These are phyloP conservation scores for Luidia sarsii DNA, from an alignment of 53 echinoderm and acorn worm genomes.

Conservation along the genomic window DNA sequence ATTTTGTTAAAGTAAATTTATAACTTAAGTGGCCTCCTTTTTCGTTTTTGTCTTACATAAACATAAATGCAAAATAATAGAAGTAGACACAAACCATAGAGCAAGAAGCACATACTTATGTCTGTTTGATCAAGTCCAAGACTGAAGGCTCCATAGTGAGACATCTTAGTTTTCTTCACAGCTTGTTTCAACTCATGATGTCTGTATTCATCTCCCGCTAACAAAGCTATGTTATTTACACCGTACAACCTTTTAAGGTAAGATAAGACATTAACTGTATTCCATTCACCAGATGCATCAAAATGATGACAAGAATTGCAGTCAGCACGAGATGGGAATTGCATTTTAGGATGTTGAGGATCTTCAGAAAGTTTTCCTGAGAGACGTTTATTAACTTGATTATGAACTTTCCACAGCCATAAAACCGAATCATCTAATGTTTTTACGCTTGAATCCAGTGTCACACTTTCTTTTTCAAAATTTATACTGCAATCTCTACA, in stretches of 20 bases:
- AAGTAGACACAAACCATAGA: constrained; percentile 69
- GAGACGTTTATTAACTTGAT: constrained; percentile 85
- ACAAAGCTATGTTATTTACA: constrained; percentile 60
- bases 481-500: constrained; percentile 90
- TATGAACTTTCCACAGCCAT: constrained; percentile 92
- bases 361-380: constrained; percentile 88
- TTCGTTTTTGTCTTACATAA: constrained; percentile 74
- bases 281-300: constrained; percentile 57
- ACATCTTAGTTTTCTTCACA: constrained; percentile 13
- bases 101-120: constrained; percentile 82
- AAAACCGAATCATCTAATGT: constrained; percentile 78
- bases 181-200: constrained; percentile 8
- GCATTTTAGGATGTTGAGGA: constrained; percentile 72
- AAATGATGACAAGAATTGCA: constrained; percentile 65
- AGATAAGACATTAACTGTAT: constrained; percentile 60
- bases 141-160: constrained; percentile 59
- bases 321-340: constrained; percentile 68
- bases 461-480: constrained; percentile 73
- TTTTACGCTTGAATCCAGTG: constrained; percentile 58
- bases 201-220: neutral
- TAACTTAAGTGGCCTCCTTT: constrained; percentile 39
- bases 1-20: neutral
- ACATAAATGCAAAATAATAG: constrained; percentile 76
- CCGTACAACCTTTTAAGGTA: constrained; percentile 80
- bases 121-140: constrained; percentile 77